Evolutionary conservation across 2,888 invertebrate genomes (phyloP).

Genomic region (Protodeltote pygarga): DNA sequence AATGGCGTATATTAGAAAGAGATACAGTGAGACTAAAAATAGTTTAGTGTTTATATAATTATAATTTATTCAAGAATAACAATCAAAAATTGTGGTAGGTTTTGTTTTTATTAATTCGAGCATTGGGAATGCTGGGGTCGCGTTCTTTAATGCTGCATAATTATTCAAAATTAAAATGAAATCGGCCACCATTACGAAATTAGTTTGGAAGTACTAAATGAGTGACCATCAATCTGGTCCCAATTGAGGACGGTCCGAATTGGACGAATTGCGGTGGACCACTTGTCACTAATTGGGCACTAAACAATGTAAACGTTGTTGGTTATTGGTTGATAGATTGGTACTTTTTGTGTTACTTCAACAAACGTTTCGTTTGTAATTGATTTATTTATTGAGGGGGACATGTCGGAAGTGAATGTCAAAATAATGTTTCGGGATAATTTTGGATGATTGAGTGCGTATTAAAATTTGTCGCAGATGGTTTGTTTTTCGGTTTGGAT

Average conservation of each 20-base stretch:
- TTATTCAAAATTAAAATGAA: background rate
- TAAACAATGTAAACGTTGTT: slow-evolving; percentile 50
- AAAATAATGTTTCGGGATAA: slow-evolving; percentile 41
- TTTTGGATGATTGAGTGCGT: slow-evolving; percentile 33
- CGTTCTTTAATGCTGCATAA: no score
- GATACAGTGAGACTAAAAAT: no score
- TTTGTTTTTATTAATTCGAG: accelerated
- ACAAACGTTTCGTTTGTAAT: slow-evolving; percentile 36
- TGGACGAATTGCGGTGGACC: slow-evolving; percentile 56
- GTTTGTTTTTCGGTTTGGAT: background rate
- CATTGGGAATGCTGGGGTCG: no score
- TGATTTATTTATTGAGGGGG: slow-evolving; percentile 43
- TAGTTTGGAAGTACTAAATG: slow-evolving; percentile 39
- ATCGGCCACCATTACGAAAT: background rate
- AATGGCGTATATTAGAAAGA: no score
- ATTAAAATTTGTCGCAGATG: background rate
- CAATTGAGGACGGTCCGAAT: slow-evolving; percentile 56
- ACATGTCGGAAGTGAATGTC: slow-evolving; percentile 39
- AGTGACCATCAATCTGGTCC: slow-evolving; percentile 63
- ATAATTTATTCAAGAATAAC: no score
- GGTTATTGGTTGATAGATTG: slow-evolving; percentile 67
- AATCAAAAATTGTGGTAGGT: background rate
- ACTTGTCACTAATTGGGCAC: slow-evolving; percentile 67
- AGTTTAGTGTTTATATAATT: no score
- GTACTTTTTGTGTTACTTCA: slow-evolving; percentile 37